phyloP scores from a whole-genome alignment of 2,888 invertebrate species.

The Ectobius pallidus region DNA sequence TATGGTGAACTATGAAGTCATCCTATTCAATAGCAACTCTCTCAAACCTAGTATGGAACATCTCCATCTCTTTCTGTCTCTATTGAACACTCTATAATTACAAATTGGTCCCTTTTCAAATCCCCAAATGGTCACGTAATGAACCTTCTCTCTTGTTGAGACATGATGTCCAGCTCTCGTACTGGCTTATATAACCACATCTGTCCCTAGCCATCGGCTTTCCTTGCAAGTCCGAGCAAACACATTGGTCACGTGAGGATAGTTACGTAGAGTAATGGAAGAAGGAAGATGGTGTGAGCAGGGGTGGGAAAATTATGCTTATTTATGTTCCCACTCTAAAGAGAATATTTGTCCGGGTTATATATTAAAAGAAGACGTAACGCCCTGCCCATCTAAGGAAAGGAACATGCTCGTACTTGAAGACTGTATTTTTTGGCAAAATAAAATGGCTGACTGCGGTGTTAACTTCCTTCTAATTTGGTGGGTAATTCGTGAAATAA shows the following conservation, averaged over 20 bases:
- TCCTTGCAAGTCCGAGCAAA: conserved; percentile 18
- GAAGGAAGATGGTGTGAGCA: neutral
- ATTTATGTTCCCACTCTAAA: too few relatives aligned
- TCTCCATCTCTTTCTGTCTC: too few relatives aligned
- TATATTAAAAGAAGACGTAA: too few relatives aligned
- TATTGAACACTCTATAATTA: conserved; percentile 44
- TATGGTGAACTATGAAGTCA: conserved; percentile 27
- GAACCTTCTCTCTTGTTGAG: conserved; percentile 37
- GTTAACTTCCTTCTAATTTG: too few relatives aligned
- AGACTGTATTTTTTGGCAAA: too few relatives aligned
- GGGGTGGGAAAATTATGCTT: too few relatives aligned
- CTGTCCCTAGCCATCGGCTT: conserved; percentile 14
- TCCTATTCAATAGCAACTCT: conserved; percentile 13
- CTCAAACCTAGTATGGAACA: neutral
- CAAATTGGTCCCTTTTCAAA: conserved; percentile 46
- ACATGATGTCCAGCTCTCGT: conserved; percentile 30
- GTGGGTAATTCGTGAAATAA: too few relatives aligned
- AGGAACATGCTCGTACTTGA: too few relatives aligned
- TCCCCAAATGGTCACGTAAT: conserved; percentile 45
- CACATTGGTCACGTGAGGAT: conserved; percentile 28
- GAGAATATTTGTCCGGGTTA: too few relatives aligned
- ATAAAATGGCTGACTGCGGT: too few relatives aligned
- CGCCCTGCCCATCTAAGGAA: too few relatives aligned
- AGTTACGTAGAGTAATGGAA: conserved; percentile 19
- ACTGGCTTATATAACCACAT: conserved; percentile 9